Conservation (phyloP, 2,797 vertebrate species). For the Karalla daura region DNA sequence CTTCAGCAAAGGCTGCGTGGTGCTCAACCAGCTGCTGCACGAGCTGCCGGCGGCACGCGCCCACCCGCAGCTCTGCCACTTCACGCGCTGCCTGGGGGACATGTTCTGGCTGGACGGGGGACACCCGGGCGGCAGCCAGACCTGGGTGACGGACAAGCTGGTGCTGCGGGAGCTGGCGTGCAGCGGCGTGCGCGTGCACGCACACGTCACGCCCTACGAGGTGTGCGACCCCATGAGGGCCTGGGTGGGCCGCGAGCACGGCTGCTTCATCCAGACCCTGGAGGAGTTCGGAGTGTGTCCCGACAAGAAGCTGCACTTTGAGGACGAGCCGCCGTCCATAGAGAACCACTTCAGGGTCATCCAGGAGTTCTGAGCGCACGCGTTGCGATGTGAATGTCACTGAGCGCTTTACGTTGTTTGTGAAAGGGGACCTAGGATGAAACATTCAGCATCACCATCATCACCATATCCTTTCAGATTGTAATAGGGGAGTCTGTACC, state of each 20-base stretch:
- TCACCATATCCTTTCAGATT: too few relatives aligned
- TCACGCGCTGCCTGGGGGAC: constrained; percentile 87
- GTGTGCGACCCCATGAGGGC: constrained; percentile 94
- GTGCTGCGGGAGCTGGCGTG: constrained; percentile 88
- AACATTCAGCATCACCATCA: too few relatives aligned
- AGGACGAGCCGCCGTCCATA: constrained; percentile 89
- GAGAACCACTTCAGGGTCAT: constrained; percentile 97
- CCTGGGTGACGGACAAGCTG: constrained; percentile 92
- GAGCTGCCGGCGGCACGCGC: constrained; percentile 89
- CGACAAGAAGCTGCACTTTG: constrained; percentile 90
- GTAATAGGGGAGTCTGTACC: too few relatives aligned
- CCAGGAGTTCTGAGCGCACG: constrained; percentile 83
- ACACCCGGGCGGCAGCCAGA: constrained; percentile 94
- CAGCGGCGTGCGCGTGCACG: constrained; percentile 87
- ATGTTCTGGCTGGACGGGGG: constrained; percentile 98
- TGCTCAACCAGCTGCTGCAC: constrained; percentile 95
- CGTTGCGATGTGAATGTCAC: background rate
- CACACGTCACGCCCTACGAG: constrained; percentile 97
- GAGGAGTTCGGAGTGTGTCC: constrained; percentile 87
- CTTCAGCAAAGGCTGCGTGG: constrained; percentile 99
- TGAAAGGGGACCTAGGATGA: too few relatives aligned
- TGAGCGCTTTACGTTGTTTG: constrained; percentile 8
- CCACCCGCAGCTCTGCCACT: constrained; percentile 84
- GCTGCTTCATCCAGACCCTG: constrained; percentile 89
- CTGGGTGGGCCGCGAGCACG: constrained; percentile 96